phyloP scores from a whole-genome alignment of 2,888 invertebrate genomes.

The Metallyticus violacea region DNA sequence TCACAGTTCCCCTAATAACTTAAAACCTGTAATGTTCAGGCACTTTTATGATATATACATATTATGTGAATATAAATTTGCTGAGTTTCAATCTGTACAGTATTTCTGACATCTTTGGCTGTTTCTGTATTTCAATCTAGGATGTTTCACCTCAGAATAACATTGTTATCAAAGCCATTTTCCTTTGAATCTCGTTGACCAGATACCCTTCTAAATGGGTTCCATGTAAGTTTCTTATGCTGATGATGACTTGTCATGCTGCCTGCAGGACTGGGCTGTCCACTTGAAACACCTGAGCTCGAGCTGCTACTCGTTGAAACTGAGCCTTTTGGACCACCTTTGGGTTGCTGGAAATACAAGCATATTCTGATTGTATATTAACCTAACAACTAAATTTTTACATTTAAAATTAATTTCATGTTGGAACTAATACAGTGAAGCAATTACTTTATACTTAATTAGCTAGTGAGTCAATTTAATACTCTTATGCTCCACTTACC shows the following conservation, averaged over 20 bases:
- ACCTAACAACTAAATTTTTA: too few species aligned
- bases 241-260: conserved; percentile 54
- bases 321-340: conserved; percentile 47
- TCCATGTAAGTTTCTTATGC: conserved; percentile 55
- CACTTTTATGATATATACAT: neutral
- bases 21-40: neutral
- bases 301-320: conserved; percentile 44
- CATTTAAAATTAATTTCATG: too few species aligned
- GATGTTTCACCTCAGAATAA: conserved; percentile 35
- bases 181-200: conserved; percentile 47
- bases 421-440: too few species aligned
- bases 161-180: conserved; percentile 41
- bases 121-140: neutral
- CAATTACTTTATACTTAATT: too few species aligned
- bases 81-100: neutral
- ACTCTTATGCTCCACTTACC: too few species aligned
- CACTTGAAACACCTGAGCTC: conserved; percentile 55
- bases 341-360: conserved; percentile 22
- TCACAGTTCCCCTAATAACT: neutral
- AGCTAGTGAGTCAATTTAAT: too few species aligned
- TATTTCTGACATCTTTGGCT: neutral
- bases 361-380: neutral
- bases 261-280: conserved; percentile 57
- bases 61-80: neutral
- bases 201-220: conserved; percentile 55